Conservation (phyloP, 1,140 invertebrate genomes). For the Drosophila quadrilineata region DNA sequence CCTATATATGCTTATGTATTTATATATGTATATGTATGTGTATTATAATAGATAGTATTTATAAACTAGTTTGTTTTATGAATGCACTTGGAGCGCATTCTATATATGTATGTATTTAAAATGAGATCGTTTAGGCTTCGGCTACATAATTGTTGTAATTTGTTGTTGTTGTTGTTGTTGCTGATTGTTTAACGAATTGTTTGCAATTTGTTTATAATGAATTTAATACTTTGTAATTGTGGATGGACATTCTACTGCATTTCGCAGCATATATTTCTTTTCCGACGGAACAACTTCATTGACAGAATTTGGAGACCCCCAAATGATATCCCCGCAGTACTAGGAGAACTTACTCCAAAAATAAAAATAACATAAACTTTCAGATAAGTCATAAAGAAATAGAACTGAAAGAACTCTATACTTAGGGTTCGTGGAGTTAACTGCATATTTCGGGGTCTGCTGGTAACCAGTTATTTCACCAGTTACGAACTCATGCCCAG, state of each 20-base stretch:
- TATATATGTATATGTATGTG: neutral
- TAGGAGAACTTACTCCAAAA: too few species aligned
- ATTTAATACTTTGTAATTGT: slow-evolving; percentile 14
- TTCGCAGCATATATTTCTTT: slow-evolving; percentile 29
- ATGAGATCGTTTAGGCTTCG: neutral
- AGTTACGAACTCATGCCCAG: too few species aligned
- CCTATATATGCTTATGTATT: neutral
- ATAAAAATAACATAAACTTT: neutral
- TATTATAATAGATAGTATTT: neutral
- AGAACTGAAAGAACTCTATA: too few species aligned
- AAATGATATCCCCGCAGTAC: too few species aligned
- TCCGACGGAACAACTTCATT: slow-evolving; percentile 36
- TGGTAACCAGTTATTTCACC: too few species aligned
- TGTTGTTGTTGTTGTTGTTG: neutral
- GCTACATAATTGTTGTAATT: slow-evolving; percentile 9
- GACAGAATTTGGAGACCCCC: slow-evolving; percentile 18
- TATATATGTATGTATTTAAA: neutral
- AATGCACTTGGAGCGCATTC: slow-evolving; percentile 15
- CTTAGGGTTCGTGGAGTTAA: too few species aligned
- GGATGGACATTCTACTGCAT: slow-evolving; percentile 33
- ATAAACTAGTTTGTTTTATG: neutral
- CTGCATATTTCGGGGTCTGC: too few species aligned
- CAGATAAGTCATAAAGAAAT: too few species aligned
- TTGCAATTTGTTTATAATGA: neutral
- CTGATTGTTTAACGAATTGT: neutral